Conservation (phyloP, 2,113 vertebrate genomes). For the Otocyon megalotis region DNA sequence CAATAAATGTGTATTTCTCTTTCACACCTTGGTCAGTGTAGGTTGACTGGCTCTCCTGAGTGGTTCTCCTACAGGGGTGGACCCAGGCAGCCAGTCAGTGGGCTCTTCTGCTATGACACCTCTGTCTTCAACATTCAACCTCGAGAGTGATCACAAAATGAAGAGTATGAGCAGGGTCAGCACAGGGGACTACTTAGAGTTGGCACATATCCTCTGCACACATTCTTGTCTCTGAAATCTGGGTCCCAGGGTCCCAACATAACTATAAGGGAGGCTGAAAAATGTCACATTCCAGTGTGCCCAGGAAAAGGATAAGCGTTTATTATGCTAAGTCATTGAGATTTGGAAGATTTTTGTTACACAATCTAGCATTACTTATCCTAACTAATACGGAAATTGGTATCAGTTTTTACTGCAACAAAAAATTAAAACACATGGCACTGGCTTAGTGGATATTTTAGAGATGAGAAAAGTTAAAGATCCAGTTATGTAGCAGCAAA, state of each 20-base stretch:
- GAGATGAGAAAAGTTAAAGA: background rate
- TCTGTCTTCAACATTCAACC: background rate
- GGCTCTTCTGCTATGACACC: background rate
- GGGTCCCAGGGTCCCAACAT: fast-evolving
- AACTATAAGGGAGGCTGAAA: background rate
- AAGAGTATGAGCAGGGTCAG: fast-evolving
- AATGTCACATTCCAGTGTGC: background rate
- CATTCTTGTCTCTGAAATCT: background rate
- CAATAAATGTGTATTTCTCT: background rate
- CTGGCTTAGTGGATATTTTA: background rate
- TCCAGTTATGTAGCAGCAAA: background rate
- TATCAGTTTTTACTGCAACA: background rate
- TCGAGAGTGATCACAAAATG: no score
- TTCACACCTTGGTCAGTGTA: no score
- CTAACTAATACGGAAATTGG: background rate
- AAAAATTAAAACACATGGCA: background rate
- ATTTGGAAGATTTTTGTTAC: background rate
- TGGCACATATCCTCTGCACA: background rate
- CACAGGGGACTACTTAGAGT: background rate
- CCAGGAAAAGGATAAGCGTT: background rate
- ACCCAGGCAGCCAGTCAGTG: background rate
- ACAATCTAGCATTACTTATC: background rate
- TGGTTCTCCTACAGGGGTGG: background rate
- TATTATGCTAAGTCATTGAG: background rate
- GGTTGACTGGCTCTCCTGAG: background rate